Evolutionary conservation across 2,888 invertebrate genomes (phyloP), one percentile per base, ranked within the genome.

Genomic region (Quadriops clusia): DNA sequence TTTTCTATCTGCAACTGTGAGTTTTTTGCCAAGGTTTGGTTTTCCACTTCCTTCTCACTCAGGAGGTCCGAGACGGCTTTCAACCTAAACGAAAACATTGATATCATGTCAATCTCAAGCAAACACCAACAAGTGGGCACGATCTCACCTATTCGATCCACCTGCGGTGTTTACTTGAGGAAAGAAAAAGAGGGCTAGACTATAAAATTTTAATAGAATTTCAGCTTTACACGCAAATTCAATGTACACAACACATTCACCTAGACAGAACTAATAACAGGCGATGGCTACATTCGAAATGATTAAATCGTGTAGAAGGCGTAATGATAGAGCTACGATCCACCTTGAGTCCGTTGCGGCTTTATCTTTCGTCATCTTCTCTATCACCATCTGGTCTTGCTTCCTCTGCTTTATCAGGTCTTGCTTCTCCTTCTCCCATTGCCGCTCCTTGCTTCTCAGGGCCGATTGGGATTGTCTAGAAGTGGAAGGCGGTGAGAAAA

Each of bases 101-200:
- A 45, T 56, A 54, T 58, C 53, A 58, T 49, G 51, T 58, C 58
- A 60, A 50, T 57, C 42, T 50, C 38, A 40, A 40, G 44, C 42
- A 47, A 49, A 49, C 50, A 49, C 51, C 50, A 38, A 44, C 39
- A 41, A 36, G 39, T 42, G 43, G 50, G 47, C 39, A 40, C 45
- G 43, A 45, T 41, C 51, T 53, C 51, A 53, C 54, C 53, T 50
- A 23, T 28, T 38, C 39, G 43, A 39, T 36, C 27, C 42, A 28
- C 33, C 34, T 32, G 37, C 31, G 40, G 43, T 44, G 43, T 44
- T 36, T 39, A 24, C 28, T 23, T 29, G 21, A 25, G 30, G 28
- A 34, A 33, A 30, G 28, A 29, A 37, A 36, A 30, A 33, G 14
- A 23, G 10, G 30, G n/a, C 25, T 32, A 34, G 26, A 9, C 10